Evolutionary conservation across 2,888 invertebrate genomes (phyloP).

Genomic region (Alloscopus bannaensis): DNA sequence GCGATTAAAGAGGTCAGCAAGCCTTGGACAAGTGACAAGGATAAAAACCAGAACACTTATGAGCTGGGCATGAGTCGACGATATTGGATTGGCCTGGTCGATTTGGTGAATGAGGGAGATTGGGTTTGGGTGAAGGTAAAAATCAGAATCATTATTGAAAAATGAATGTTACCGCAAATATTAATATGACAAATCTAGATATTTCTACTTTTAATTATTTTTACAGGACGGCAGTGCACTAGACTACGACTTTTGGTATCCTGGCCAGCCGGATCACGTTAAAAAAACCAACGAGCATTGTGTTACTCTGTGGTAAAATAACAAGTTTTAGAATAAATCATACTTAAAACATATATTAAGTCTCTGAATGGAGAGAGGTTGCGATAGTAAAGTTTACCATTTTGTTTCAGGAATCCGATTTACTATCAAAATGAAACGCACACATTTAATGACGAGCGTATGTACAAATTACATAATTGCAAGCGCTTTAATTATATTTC

Average conservation of each 20-base stretch:
- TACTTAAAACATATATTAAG: not conserved
- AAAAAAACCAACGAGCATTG: not conserved
- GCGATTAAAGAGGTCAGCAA: slow-evolving; percentile 8
- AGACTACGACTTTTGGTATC: slow-evolving; percentile 1
- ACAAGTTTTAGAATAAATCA: not conserved
- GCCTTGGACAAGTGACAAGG: slow-evolving; percentile 10
- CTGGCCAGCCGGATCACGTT: slow-evolving; percentile 3
- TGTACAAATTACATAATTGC: too few species aligned
- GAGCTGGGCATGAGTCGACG: slow-evolving; percentile 57
- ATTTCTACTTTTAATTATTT: not conserved
- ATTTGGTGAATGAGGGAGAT: slow-evolving; percentile 3
- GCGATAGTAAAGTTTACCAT: not conserved
- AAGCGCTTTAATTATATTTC: too few species aligned
- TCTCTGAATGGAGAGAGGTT: not conserved
- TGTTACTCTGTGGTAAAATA: slow-evolving; percentile 7
- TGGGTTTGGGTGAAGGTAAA: slow-evolving; percentile 25
- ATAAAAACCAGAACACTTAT: not conserved
- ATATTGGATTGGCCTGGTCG: slow-evolving; percentile 60
- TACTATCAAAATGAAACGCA: slow-evolving; percentile 16
- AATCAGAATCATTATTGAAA: slow-evolving; percentile 1
- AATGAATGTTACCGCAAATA: not conserved
- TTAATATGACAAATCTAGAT: not conserved
- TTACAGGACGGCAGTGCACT: slow-evolving; percentile 10
- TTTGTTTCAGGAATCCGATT: slow-evolving; percentile 24
- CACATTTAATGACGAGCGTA: slow-evolving; percentile 34